These are phyloP conservation scores for Cactoblastis cactorum DNA, from an alignment of 2,888 invertebrate genomes.

Conservation along the genomic window DNA sequence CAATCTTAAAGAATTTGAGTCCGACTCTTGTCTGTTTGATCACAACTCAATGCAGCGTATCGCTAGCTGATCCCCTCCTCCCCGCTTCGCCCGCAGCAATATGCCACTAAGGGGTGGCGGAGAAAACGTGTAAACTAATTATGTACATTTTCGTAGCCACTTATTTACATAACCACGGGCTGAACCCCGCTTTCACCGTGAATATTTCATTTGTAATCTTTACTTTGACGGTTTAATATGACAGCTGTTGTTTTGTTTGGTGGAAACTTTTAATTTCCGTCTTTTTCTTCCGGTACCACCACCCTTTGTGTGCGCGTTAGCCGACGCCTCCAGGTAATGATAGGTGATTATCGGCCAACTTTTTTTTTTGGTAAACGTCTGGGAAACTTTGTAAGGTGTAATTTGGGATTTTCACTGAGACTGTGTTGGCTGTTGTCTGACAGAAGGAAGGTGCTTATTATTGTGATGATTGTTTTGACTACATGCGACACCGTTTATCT, in stretches of 20 bases:
- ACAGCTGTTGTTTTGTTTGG: constrained; percentile 76
- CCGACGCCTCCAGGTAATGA: constrained; percentile 68
- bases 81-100: constrained; percentile 43
- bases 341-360: constrained; percentile 68
- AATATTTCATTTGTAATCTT: constrained; percentile 79
- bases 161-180: constrained; percentile 78
- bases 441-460: constrained; percentile 58
- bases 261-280: constrained; percentile 77
- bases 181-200: constrained; percentile 77
- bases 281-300: constrained; percentile 59
- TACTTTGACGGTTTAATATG: constrained; percentile 77
- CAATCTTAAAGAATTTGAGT: neutral
- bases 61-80: constrained; percentile 60
- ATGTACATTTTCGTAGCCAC: constrained; percentile 79
- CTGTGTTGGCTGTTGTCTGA: constrained; percentile 47
- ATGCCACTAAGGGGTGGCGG: constrained; percentile 54
- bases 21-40: neutral
- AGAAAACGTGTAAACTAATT: constrained; percentile 80
- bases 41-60: constrained; percentile 44
- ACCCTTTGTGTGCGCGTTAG: constrained; percentile 63
- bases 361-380: constrained; percentile 63
- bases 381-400: constrained; percentile 60
- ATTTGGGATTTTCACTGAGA: constrained; percentile 63
- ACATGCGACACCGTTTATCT: constrained; percentile 32
- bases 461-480: constrained; percentile 56